Evolutionary conservation across 2,797 vertebrate genomes (phyloP).

Genomic region (Sebastes wilsoni): DNA sequence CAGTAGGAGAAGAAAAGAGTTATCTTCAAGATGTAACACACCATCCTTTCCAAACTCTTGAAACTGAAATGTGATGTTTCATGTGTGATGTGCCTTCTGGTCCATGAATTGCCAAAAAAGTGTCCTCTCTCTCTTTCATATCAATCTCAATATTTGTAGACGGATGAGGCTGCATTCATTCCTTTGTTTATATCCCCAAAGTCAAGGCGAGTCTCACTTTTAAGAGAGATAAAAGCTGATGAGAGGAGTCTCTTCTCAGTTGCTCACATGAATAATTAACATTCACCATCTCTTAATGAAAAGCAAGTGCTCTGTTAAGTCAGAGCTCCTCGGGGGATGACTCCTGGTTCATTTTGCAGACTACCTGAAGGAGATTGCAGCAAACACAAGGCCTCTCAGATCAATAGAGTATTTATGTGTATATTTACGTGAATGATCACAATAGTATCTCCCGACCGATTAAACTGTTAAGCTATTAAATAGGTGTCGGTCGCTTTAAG

Average conservation of each 20-base stretch:
- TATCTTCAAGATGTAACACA: neutral
- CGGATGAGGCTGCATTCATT: neutral
- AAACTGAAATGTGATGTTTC: neutral
- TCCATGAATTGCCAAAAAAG: neutral
- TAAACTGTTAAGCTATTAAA: too few relatives aligned
- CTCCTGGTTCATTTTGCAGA: neutral
- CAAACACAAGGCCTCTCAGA: neutral
- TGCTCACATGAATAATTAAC: neutral
- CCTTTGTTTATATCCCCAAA: slow-evolving; percentile 1
- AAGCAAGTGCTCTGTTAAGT: neutral
- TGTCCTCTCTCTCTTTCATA: neutral
- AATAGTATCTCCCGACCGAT: neutral
- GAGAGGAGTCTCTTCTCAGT: neutral
- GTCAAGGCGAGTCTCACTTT: neutral
- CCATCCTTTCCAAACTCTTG: neutral
- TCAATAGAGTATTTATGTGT: neutral
- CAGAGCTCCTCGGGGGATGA: neutral
- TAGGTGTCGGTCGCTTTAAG: rapidly evolving
- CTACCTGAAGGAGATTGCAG: neutral
- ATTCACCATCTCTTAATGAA: slow-evolving; percentile 6
- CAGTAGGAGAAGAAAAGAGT: neutral
- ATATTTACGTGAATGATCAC: neutral
- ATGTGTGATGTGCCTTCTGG: neutral
- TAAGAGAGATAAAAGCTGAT: neutral
- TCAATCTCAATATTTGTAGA: neutral